A percentile compares a stretch with the other conserved stretches of the same genome.
Evolutionary conservation across 2,888 invertebrate species (phyloP).

Genomic region (Ophioninae sp.): DNA sequence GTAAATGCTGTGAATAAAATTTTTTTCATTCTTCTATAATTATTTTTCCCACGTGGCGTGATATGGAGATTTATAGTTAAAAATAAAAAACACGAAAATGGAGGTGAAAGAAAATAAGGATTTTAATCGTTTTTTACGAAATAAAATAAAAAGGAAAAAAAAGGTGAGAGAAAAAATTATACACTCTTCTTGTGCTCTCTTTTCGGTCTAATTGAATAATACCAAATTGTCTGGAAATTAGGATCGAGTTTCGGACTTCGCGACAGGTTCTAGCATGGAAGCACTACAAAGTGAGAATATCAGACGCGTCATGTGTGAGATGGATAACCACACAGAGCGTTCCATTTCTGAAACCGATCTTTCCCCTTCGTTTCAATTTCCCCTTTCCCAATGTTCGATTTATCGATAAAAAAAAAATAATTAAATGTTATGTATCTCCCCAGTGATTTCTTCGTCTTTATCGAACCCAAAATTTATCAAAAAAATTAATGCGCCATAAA

Average conservation of each 20-base stretch:
- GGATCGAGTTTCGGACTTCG: slow-evolving; percentile 28
- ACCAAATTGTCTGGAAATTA: slow-evolving; percentile 15
- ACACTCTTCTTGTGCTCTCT: slow-evolving; percentile 2
- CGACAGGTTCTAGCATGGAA: slow-evolving; percentile 35
- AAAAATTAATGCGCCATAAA: not conserved
- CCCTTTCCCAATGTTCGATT: no score
- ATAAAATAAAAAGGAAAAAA: not conserved
- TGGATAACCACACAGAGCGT: not conserved
- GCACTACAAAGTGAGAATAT: slow-evolving; percentile 28
- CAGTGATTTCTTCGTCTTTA: not conserved
- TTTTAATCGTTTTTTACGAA: not conserved
- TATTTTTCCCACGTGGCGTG: not conserved
- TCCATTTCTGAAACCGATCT: no score
- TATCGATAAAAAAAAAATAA: no score
- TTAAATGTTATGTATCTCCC: not conserved
- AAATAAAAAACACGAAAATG: not conserved
- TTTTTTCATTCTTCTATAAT: not conserved
- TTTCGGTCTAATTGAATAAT: slow-evolving; percentile 57
- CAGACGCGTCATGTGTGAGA: not conserved
- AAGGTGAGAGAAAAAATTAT: slow-evolving; percentile 1
- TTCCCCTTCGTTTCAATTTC: no score
- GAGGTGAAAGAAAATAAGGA: not conserved
- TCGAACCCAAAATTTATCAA: not conserved
- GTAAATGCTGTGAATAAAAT: not conserved
- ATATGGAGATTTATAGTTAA: not conserved